A percentile compares a stretch with the other conserved stretches of the same genome.
Conservation (phyloP, 1,140 invertebrate species). For the Vollenhovia emeryi region DNA sequence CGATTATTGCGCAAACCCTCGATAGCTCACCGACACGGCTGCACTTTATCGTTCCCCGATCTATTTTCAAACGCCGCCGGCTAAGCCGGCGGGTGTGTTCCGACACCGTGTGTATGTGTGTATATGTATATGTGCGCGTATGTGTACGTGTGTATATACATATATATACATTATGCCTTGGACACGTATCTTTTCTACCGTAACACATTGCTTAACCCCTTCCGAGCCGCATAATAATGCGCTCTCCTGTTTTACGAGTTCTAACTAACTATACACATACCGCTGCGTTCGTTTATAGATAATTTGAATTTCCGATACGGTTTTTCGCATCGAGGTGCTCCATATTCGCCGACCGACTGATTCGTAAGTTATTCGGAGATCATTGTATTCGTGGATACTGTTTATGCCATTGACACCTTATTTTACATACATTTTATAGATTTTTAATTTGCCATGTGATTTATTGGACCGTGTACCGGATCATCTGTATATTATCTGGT, state of each 20-base stretch:
- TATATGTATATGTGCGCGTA: not conserved
- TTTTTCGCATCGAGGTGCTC: not conserved
- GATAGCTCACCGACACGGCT: slow-evolving; percentile 55
- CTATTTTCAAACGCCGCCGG: slow-evolving; percentile 59
- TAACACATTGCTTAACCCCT: slow-evolving; percentile 47
- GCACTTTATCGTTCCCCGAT: slow-evolving; percentile 68
- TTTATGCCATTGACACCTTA: not conserved
- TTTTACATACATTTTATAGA: not conserved
- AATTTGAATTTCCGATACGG: slow-evolving; percentile 18
- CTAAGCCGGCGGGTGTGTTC: slow-evolving; percentile 39
- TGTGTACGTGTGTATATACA: not conserved
- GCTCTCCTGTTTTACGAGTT: slow-evolving; percentile 31
- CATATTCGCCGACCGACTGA: not conserved
- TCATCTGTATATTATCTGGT: not conserved
- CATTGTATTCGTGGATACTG: not conserved
- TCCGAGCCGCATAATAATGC: slow-evolving; percentile 40
- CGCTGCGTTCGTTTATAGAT: not conserved
- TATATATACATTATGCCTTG: slow-evolving; percentile 23
- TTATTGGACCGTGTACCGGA: not conserved
- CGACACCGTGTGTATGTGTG: not conserved
- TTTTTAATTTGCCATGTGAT: not conserved
- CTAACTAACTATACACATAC: not conserved
- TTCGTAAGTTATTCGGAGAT: not conserved
- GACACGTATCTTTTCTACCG: slow-evolving; percentile 33
- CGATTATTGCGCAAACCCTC: slow-evolving; percentile 69